Base-by-base conservation (phyloP, 1,140 invertebrate species). In the Penaeus indicus region DNA sequence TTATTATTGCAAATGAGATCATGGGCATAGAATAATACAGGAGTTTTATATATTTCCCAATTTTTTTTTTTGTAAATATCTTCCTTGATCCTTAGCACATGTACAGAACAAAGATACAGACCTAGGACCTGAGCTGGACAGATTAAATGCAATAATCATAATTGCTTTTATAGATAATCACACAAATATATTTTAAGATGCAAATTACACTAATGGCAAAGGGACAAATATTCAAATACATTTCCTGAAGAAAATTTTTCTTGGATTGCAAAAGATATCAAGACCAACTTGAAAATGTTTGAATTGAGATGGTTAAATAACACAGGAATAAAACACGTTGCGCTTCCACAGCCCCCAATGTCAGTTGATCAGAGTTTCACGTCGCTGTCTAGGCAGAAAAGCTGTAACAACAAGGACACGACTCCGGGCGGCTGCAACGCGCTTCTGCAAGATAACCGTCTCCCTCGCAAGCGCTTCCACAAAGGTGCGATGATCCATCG, bases 401-500 rank as follows among this genome's bases (percentile, higher is more conserved):
- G 86, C 61, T 60, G 90, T 90, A 47, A 80, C 80, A 85, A 88
- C 72, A 47, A 90, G 86, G 67, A 90, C 79, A 27, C 90, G 90
- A 72, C 86, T 89, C 85, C 79, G 82, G 78, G 90, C 90, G 25
- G 94, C 94, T 80, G 93, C 93, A 32, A 94, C 94, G 80, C 94
- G 92, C 88, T 94, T 94, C 86, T 94, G 92, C 54, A 94, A 92
- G 82, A 94, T 94, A 61, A 92, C 91, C 7, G 94, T 95, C 91
- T 95, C 94, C 42, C 92, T 92, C 91, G 94, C 93, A 21, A 95
- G 92, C 69, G 94, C 94, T 91, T 94, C 94, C 72, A 95, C 85
- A 91, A 94, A 94, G 85, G 93, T 93, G 38, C 93, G 93, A 90
- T 94, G 92, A 78, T 92, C 92, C 92, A 93, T 93, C 88, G 94